Evolutionary conservation across 2,113 vertebrate species (phyloP), one percentile per base, ranked within the genome.

Genomic region (Albula goreensis): DNA sequence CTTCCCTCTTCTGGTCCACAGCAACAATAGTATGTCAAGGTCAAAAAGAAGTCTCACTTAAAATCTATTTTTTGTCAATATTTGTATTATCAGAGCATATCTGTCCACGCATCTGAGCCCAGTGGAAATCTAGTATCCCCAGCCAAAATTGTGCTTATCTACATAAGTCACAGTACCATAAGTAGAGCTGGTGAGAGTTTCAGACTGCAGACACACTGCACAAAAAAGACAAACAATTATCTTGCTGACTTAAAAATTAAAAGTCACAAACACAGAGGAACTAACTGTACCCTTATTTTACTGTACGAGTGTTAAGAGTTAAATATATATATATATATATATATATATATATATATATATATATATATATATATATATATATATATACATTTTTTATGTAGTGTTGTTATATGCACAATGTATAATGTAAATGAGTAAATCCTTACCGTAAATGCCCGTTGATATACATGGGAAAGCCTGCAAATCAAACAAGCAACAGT

Each of bases 391-490:
- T 19, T 63, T 4, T 19, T n/a, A 25, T 41, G 41, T 15, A 78
- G 50, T 31, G 17, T 19, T 17, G 8, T 70, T 22, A 70, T 70
- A 2, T n/a, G 5, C 2, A 22, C 5, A 70, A 74, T 84, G 83
- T n/a, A 22, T 78, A 79, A 3, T 87, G 57, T 5, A 84, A 5
- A 51, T 49, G 53, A 25, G 41, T 12, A 85, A 78, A 56, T 81
- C 81, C 98, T 98, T 96, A 99, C 98, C 98, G 91, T 99, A 99
- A 95, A 99, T 99, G 94, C 98, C 98, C 0, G 98, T 99, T 86
- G 98, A 99, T 96, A 99, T 99, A 91, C 98, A 99, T 15, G 98
- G 98, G 91, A 99, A 99, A 88, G 98, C 98, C 98, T 99, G 96
- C 85, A 93, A 96, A 66, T 85, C 12, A 86, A 81, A 86, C 91